A percentile compares a stretch with the other conserved stretches of the same genome.
Evolutionary conservation across 2,113 vertebrate genomes (phyloP).

Genomic region (Chloropsis hardwickii): DNA sequence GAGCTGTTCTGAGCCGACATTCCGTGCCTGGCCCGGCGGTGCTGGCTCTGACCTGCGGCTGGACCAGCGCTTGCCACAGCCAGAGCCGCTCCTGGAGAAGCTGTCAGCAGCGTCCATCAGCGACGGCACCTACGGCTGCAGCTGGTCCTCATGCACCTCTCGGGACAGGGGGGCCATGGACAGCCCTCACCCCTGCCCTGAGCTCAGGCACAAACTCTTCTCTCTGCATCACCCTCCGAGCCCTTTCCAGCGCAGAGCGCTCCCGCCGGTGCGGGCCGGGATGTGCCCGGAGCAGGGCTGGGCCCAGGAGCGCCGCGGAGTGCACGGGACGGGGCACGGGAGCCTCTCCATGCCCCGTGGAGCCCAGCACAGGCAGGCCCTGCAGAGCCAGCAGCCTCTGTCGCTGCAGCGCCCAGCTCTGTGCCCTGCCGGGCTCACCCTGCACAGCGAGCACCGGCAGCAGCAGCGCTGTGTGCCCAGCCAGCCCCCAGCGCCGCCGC

Average conservation of each 20-base stretch:
- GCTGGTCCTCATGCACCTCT: accelerated
- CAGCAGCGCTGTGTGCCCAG: neutral
- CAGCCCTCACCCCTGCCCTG: accelerated
- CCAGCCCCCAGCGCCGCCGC: neutral
- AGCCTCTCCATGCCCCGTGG: accelerated
- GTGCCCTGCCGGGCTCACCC: neutral
- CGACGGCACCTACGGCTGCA: accelerated
- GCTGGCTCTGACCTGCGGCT: neutral
- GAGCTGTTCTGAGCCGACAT: neutral
- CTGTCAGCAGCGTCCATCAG: neutral
- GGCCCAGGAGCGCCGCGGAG: accelerated
- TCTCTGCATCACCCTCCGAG: neutral
- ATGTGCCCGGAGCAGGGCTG: neutral
- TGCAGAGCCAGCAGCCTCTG: neutral
- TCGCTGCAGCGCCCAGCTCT: accelerated
- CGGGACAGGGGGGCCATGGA: neutral
- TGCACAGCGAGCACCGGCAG: neutral
- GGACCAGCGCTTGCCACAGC: neutral
- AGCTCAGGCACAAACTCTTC: neutral
- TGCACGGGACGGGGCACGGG: accelerated
- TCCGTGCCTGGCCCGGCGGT: neutral
- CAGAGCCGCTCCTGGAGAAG: neutral
- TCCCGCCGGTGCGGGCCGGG: accelerated
- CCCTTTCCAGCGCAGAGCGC: neutral
- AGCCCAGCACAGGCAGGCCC: neutral